phyloP scores from a whole-genome alignment of 1,140 invertebrate genomes.

The Macrotrachela quadricornifera region DNA sequence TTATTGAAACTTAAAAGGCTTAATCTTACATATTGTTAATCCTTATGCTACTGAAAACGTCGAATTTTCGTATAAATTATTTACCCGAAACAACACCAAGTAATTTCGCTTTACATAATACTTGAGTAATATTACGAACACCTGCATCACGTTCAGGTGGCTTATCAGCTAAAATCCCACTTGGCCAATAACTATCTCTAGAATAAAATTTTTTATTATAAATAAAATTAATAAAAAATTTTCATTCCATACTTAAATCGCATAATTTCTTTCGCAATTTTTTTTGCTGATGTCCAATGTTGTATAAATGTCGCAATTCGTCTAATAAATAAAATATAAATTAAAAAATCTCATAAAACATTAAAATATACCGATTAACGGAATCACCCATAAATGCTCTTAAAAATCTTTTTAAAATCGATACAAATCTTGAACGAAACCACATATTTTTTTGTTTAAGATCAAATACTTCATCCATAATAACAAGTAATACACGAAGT shows the following conservation, averaged over 20 bases:
- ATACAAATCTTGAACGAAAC: slow-evolving; percentile 56
- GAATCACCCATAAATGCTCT: slow-evolving; percentile 61
- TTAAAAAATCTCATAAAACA: background rate
- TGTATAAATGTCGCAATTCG: background rate
- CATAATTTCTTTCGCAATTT: background rate
- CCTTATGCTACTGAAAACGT: background rate
- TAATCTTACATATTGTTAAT: slow-evolving; percentile 1
- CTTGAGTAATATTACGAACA: slow-evolving; percentile 52
- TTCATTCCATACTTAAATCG: background rate
- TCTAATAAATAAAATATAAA: background rate
- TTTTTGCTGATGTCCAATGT: slow-evolving; percentile 4
- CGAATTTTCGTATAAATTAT: too few species aligned
- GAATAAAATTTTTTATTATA: slow-evolving; percentile 10
- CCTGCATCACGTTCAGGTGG: slow-evolving; percentile 37
- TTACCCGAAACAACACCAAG: slow-evolving; percentile 52
- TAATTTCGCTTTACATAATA: slow-evolving; percentile 61
- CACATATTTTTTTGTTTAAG: slow-evolving; percentile 63
- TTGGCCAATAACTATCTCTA: slow-evolving; percentile 56
- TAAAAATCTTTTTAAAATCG: slow-evolving; percentile 50
- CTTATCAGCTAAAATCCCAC: slow-evolving; percentile 41
- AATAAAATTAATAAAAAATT: background rate
- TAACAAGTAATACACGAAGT: slow-evolving; percentile 53
- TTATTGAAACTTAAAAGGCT: slow-evolving; percentile 38
- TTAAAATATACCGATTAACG: slow-evolving; percentile 39
- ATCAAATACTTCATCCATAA: slow-evolving; percentile 79